Percentiles rank a stretch among this genome's conserved stretches.
Evolutionary conservation across 2,888 invertebrate species (phyloP).

Genomic region (Euphydryas editha): DNA sequence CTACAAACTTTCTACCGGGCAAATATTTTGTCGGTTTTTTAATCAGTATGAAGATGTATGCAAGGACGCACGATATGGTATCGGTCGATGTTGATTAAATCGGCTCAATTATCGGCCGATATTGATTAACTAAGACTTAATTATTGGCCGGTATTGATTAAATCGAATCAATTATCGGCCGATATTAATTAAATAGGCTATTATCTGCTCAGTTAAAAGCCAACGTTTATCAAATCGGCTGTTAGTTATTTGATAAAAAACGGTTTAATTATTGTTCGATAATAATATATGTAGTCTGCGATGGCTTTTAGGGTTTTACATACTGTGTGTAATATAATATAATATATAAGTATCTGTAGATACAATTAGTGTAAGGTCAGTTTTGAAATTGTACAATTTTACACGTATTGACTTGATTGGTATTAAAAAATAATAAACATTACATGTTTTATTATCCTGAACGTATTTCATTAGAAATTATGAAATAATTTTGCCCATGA

Average conservation of each 20-base stretch:
- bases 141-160: no score
- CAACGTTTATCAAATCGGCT: background rate
- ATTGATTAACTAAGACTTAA: no score
- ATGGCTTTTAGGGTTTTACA: slow-evolving; percentile 32
- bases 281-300: background rate
- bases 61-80: no score
- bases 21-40: background rate
- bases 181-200: no score
- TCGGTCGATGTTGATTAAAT: no score
- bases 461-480: background rate
- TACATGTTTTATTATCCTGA: background rate
- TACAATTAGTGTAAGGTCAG: slow-evolving; percentile 54
- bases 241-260: background rate
- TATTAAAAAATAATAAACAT: slow-evolving; percentile 1
- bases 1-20: background rate
- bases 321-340: slow-evolving; percentile 44
- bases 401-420: slow-evolving; percentile 64
- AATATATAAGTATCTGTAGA: no score
- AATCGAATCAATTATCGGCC: no score
- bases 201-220: no score
- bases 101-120: no score
- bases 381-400: slow-evolving; percentile 80
- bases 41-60: background rate
- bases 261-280: background rate
- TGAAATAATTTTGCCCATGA: background rate